Conservation (phyloP, 2,888 invertebrate genomes). For the Pycnomerus fuliginosus region DNA sequence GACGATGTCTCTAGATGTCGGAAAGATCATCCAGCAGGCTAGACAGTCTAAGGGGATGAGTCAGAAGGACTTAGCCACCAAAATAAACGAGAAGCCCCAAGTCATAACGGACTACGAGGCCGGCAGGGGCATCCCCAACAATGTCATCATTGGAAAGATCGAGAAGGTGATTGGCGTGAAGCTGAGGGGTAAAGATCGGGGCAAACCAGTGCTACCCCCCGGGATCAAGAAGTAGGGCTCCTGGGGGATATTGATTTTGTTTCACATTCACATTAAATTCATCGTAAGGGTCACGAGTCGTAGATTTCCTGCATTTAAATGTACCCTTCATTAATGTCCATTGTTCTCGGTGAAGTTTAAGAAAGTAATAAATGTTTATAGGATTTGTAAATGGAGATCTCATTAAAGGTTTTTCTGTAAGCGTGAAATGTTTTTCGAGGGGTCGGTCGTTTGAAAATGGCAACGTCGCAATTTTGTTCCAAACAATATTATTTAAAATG, state of each 20-base stretch:
- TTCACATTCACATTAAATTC: no score
- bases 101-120: conserved; percentile 96
- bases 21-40: conserved; percentile 94
- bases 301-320: no score
- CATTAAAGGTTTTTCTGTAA: no score
- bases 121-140: conserved; percentile 96
- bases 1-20: conserved; percentile 81
- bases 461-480: no score
- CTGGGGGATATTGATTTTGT: conserved; percentile 58
- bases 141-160: conserved; percentile 92
- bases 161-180: conserved; percentile 93
- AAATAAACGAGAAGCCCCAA: conserved; percentile 97
- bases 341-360: no score
- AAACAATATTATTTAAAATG: no score
- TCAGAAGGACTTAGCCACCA: conserved; percentile 97
- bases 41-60: conserved; percentile 91
- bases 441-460: no score
- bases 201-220: conserved; percentile 73
- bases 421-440: no score
- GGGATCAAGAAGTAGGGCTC: conserved; percentile 73
- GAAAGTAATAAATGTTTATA: no score
- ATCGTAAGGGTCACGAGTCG: no score
- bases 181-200: conserved; percentile 94
- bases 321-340: no score
- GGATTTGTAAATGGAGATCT: no score